These are phyloP conservation scores for Ormyrus thymus DNA, from an alignment of 2,888 invertebrate species.

Conservation along the genomic window DNA sequence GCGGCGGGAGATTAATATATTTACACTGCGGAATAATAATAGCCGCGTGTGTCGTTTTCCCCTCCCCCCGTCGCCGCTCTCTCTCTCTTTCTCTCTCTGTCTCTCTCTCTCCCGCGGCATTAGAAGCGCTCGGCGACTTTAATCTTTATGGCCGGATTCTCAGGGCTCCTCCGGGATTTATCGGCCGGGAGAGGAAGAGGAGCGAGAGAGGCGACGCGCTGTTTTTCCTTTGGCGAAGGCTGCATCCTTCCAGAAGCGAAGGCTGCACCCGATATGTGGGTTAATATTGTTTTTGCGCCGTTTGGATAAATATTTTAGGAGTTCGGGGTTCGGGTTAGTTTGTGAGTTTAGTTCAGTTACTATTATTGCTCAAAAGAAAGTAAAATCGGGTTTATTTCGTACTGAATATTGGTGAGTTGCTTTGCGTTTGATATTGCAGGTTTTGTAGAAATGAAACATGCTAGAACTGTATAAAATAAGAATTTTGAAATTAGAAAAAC, in stretches of 20 bases:
- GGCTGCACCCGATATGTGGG: too few species aligned
- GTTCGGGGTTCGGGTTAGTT: too few species aligned
- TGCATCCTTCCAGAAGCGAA: not conserved
- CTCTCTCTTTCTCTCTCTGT: too few species aligned
- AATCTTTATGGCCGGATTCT: conserved; percentile 35
- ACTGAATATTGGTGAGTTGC: too few species aligned
- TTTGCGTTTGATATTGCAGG: too few species aligned
- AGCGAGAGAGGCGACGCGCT: not conserved
- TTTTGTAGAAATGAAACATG: too few species aligned
- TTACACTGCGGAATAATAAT: conserved; percentile 66
- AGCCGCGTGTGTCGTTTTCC: conserved; percentile 56
- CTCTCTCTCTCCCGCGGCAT: not conserved
- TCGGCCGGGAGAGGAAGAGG: not conserved
- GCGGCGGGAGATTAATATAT: conserved; percentile 61
- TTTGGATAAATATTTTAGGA: not conserved
- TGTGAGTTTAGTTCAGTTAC: too few species aligned
- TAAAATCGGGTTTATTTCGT: too few species aligned
- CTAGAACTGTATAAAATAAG: too few species aligned
- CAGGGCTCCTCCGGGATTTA: conserved; percentile 29
- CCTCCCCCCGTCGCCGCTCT: not conserved
- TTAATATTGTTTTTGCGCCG: not conserved
- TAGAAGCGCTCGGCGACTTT: not conserved
- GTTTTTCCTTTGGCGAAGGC: not conserved
- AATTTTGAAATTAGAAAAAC: too few species aligned
- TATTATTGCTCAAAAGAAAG: too few species aligned